Evolutionary conservation across 2,888 invertebrate species (phyloP).

Genomic region (Parapristionchus giblindavisi): DNA sequence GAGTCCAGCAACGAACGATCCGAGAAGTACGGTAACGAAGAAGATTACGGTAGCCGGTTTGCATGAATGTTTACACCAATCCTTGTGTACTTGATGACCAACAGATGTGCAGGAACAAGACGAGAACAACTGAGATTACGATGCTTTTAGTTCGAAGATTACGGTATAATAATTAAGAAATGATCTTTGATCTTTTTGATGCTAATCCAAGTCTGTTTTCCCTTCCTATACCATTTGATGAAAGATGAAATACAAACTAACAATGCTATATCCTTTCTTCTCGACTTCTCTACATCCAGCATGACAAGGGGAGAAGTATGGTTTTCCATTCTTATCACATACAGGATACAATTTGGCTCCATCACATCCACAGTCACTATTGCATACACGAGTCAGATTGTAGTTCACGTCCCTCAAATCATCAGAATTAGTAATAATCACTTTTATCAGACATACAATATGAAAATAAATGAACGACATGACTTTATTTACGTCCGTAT

Average conservation of each 20-base stretch:
- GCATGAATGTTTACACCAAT: conserved; percentile 44
- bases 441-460: not conserved
- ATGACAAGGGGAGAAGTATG: conserved; percentile 71
- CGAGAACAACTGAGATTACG: too few relatives aligned
- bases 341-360: conserved; percentile 69
- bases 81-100: conserved; percentile 8
- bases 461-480: not conserved
- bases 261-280: conserved; percentile 36
- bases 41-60: conserved; percentile 55
- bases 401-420: conserved; percentile 51
- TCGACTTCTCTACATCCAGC: conserved; percentile 65
- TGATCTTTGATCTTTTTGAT: not conserved
- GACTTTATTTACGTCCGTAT: not conserved
- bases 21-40: conserved; percentile 64
- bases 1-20: conserved; percentile 62
- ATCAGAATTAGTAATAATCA: not conserved
- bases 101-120: conserved; percentile 12
- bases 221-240: too few relatives aligned
- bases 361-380: conserved; percentile 69
- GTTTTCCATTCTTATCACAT: conserved; percentile 60
- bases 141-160: too few relatives aligned
- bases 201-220: too few relatives aligned
- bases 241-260: conserved; percentile 3
- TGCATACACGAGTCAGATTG: conserved; percentile 68
- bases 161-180: too few relatives aligned